Evolutionary conservation across 2,888 invertebrate genomes (phyloP), one percentile per base, ranked within the genome.

Genomic region (Andrena bucephala): DNA sequence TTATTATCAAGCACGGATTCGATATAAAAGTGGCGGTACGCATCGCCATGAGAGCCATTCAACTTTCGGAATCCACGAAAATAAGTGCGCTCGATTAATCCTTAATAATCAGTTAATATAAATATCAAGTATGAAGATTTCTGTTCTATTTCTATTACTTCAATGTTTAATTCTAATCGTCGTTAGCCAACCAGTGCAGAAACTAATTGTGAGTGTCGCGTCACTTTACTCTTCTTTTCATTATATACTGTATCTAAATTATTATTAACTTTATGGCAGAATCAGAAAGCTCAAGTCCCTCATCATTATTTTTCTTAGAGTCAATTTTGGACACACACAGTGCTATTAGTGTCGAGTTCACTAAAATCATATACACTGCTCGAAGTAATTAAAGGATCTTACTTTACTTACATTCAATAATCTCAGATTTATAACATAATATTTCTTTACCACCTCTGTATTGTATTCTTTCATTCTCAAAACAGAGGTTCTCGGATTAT

Each of bases 1-100:
- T 75, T 75, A 52, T 80, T 80, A 82, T 77, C 29, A 13, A 73
- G 86, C 83, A 86, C 86, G 86, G 77, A 54, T 74, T 59, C n/a
- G 83, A 85, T 86, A 86, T 80, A 79, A 83, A 82, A 86, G 48
- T 77, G 66, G 57, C 67, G 27, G 52, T 36, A 48, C 60, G 31
- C 29, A 31, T 50, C 33, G 60, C 42, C 29, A 57, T n/a, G 62
- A 67, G 27, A n/a, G 8, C 66, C 75, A 77, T 65, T 71, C 16
- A 57, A 72, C 48, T 72, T 83, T 77, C 29, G 36, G 33, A 59
- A 60, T 69, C 79, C 48, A 50, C 29, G 33, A 77, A 57, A 42
- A 20, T 63, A 33, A 20, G 74, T 66, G 27, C 48, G n/a, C 7
- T 16, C 10, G 16, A 48, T 52, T 50, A 6, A 13, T 65, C 10